Base-by-base conservation (phyloP, 2,888 invertebrate species). In the Biston betularia region DNA sequence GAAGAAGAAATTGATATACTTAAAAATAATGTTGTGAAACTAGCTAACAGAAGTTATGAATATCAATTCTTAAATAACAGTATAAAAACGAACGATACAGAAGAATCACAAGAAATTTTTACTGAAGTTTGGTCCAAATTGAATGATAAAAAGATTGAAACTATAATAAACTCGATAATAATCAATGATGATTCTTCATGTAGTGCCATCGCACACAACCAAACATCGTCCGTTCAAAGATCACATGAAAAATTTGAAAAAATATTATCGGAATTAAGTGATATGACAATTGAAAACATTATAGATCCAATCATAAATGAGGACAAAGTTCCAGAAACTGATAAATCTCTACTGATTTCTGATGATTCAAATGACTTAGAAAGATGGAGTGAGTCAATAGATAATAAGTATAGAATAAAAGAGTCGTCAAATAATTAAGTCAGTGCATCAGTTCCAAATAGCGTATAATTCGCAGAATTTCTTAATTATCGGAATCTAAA, bases 1-100 rank as follows among this genome's bases (percentile, higher is more conserved):
- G 52, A 69, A 55, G 65, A 78, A 63, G 60, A 69, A 61, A 60
- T 57, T 8, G 14, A 68, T 34, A 53, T 33, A 42, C n/a, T 52
- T 9, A 49, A 46, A 52, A 61, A 52, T 56, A 15, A 58, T 12
- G 48, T 14, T 0, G 59, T 48, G n/a, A 57, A 62, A 24, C 52
- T 52, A 45, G 45, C 63, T 44, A 63, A 61, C 6, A 14, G 42
- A 46, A 63, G 67, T 33, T 61, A 54, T 15, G 57, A 65, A 61
- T 61, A 34, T 1, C 12, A 42, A 42, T 7, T 8, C n/a, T n/a
- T 11, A n/a, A 42, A 42, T 12, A 12, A 11, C 24, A 2, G 3
- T 1, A 24, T n/a, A 0, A 44, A 12, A 54, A 33, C 24, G 12
- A 54, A 42, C 24, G 14, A 33, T 15, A 14, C 24, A 14, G 54